Percentiles rank a stretch among this genome's conserved stretches.
phyloP scores from a whole-genome alignment of 2,113 vertebrate species.

The Gobio gobio region DNA sequence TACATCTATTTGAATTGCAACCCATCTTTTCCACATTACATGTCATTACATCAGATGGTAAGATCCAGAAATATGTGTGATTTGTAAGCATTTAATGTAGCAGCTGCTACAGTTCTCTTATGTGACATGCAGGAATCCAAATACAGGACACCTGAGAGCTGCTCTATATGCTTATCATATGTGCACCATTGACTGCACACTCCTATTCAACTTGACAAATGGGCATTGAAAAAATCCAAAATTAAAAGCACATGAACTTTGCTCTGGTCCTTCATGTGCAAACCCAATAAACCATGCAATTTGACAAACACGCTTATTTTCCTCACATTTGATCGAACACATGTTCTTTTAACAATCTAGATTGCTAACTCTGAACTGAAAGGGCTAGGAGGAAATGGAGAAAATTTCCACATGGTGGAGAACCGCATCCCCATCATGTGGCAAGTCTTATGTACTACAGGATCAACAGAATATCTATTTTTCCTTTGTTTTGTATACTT shows the following conservation, averaged over 20 bases:
- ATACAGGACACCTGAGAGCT: slow-evolving; percentile 2
- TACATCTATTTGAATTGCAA: background rate
- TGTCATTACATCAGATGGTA: background rate
- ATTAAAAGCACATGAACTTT: slow-evolving; percentile 35
- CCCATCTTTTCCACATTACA: no score
- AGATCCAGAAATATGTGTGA: background rate
- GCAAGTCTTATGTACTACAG: slow-evolving; percentile 22
- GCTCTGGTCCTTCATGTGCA: slow-evolving; percentile 35
- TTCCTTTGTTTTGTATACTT: background rate
- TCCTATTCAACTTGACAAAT: slow-evolving; percentile 40
- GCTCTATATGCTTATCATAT: background rate
- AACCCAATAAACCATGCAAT: background rate
- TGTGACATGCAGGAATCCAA: background rate
- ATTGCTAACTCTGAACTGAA: background rate
- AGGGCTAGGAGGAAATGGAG: slow-evolving; percentile 5
- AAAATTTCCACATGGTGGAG: slow-evolving; percentile 16
- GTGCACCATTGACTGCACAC: background rate
- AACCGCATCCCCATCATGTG: slow-evolving; percentile 50
- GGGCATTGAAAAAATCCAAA: slow-evolving; percentile 29
- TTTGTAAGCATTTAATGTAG: slow-evolving; percentile 20
- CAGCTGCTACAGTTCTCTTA: background rate
- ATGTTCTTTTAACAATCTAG: slow-evolving; percentile 13
- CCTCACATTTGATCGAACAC: background rate
- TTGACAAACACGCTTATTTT: background rate
- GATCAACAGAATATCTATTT: slow-evolving; percentile 8